Percentiles rank a stretch among this genome's conserved stretches.
These are phyloP conservation scores for Alectura lathami DNA, from an alignment of 2,113 vertebrate species.

Conservation along the genomic window DNA sequence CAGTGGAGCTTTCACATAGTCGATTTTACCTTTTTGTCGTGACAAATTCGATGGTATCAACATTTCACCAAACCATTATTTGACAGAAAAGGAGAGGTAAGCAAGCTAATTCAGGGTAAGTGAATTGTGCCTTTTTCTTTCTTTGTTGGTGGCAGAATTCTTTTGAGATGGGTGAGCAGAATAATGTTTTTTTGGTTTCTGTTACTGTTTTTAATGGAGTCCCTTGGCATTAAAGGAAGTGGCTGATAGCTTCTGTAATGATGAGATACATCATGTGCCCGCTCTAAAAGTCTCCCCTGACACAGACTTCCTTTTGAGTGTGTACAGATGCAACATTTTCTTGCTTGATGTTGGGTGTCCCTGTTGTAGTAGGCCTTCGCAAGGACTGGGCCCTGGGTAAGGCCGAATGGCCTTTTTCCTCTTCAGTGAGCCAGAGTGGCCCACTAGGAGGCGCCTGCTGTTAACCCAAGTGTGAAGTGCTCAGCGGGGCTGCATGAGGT, in stretches of 20 bases:
- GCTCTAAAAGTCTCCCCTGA: not conserved
- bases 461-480: accelerated
- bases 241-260: not conserved
- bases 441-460: not conserved
- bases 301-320: not conserved
- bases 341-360: not conserved
- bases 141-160: not conserved
- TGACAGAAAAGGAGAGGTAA: not conserved
- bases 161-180: not conserved
- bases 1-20: not conserved
- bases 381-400: not conserved
- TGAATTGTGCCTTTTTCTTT: not conserved
- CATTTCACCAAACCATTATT: not conserved
- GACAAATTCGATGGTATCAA: not conserved
- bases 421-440: accelerated
- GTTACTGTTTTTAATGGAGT: not conserved
- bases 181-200: not conserved
- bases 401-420: not conserved
- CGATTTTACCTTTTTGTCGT: not conserved
- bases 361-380: accelerated
- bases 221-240: not conserved
- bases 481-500: accelerated
- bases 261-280: not conserved
- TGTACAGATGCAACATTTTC: not conserved
- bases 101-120: not conserved